phyloP scores from a whole-genome alignment of 2,797 vertebrate species.

The Parauchenoglanis ngamensis region DNA sequence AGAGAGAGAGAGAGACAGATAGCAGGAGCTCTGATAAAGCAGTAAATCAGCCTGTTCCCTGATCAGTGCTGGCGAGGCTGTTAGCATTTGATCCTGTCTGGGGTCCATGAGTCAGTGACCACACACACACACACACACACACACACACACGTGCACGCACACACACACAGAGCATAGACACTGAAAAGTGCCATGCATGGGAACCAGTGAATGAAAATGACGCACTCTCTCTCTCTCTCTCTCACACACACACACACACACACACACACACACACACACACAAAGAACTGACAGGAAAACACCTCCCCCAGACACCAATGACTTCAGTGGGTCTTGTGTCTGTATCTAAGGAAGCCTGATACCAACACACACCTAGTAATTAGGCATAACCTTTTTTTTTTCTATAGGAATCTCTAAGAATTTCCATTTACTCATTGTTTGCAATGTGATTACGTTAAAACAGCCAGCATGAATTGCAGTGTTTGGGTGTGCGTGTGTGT shows the following conservation, averaged over 20 bases:
- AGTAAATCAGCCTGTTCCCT: conserved; percentile 36
- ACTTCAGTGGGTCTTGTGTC: conserved; percentile 64
- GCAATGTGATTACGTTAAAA: background rate
- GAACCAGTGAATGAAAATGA: no score
- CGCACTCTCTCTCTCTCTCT: background rate
- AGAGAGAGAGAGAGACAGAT: conserved; percentile 32
- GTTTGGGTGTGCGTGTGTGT: background rate
- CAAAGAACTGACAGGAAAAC: conserved; percentile 49
- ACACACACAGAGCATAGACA: no score
- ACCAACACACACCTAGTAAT: conserved; percentile 23
- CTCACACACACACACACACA: conserved; percentile 32
- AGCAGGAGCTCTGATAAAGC: conserved; percentile 46
- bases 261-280: conserved; percentile 1
- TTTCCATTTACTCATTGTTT: background rate
- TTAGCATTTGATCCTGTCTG: conserved; percentile 53
- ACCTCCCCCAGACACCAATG: conserved; percentile 59
- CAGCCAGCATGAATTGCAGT: background rate
- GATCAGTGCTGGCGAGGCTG: conserved; percentile 40
- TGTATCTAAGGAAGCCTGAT: conserved; percentile 61
- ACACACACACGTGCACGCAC: no score
- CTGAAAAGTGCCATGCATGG: no score
- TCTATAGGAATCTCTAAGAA: background rate
- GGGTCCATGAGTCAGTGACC: conserved; percentile 55
- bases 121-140: conserved; percentile 3
- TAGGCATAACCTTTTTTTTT: background rate